Percentiles rank a stretch among this genome's conserved stretches.
Conservation (phyloP, 2,888 invertebrate species). For the Caenorhabditis auriculariae region DNA sequence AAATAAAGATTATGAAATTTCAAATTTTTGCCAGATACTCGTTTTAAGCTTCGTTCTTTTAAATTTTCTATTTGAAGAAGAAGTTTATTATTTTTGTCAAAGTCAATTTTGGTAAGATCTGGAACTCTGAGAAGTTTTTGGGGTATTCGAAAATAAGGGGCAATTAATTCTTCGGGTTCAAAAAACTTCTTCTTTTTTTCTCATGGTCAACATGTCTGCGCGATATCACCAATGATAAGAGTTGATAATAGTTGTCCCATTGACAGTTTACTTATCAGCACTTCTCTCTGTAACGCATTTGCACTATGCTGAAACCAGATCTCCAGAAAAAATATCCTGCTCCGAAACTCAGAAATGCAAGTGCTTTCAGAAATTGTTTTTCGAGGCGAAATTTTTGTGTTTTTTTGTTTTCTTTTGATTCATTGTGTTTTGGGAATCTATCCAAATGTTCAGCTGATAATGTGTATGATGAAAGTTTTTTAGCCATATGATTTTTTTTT, state of each 20-base stretch:
- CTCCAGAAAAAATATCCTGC: too few relatives aligned
- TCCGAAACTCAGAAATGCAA: too few relatives aligned
- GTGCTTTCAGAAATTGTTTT: background rate
- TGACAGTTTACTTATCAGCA: background rate
- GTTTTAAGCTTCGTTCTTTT: background rate
- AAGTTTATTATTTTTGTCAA: too few relatives aligned
- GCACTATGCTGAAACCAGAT: too few relatives aligned
- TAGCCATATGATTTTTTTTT: background rate
- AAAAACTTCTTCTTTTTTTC: background rate
- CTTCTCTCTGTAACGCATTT: background rate
- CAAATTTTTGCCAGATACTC: background rate
- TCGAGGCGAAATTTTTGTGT: background rate
- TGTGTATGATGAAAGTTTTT: background rate
- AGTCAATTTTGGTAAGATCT: too few relatives aligned
- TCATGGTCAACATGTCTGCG: background rate
- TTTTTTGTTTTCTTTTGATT: background rate
- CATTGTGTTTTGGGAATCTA: background rate
- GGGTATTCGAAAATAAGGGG: background rate
- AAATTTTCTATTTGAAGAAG: background rate
- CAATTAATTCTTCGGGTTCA: background rate
- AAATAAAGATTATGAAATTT: background rate
- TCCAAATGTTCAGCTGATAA: background rate
- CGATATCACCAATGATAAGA: too few relatives aligned
- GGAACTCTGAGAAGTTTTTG: too few relatives aligned
- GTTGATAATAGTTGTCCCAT: background rate